Evolutionary conservation across 2,113 vertebrate species (phyloP).

Genomic region (Myxocyprinus asiaticus): DNA sequence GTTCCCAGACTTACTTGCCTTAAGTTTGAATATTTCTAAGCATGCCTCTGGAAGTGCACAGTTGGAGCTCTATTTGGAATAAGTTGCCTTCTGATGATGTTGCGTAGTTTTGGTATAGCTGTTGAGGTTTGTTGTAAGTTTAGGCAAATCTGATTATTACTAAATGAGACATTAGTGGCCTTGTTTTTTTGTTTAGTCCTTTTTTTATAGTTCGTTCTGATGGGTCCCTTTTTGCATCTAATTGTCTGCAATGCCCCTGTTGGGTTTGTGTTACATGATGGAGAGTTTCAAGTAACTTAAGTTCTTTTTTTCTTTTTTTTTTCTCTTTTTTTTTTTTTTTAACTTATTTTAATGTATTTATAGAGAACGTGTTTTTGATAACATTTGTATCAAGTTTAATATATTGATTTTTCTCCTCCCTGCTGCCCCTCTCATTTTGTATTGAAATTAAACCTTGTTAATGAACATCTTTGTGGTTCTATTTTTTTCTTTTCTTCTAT

Average conservation of each 20-base stretch:
- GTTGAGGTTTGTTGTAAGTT: background rate
- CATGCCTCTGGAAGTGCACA: conserved; percentile 23
- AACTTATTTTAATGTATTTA: conserved; percentile 83
- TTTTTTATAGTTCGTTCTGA: conserved; percentile 59
- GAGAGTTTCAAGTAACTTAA: conserved; percentile 75
- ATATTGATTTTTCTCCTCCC: conserved; percentile 69
- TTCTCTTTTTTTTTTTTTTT: no score
- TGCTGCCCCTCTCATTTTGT: conserved; percentile 66
- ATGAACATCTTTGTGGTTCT: background rate
- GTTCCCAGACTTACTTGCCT: background rate
- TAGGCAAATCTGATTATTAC: conserved; percentile 12
- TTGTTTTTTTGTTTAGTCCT: conserved; percentile 50
- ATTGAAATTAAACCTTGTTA: conserved; percentile 73
- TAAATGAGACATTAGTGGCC: conserved; percentile 54
- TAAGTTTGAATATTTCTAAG: background rate
- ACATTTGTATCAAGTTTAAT: conserved; percentile 81
- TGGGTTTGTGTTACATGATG: conserved; percentile 63
- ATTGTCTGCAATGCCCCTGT: conserved; percentile 67
- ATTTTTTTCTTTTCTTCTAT: no score
- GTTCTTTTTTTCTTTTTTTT: conserved; percentile 58
- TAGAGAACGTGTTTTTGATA: conserved; percentile 71
- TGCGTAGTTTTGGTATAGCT: conserved; percentile 13
- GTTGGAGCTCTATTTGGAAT: conserved; percentile 21
- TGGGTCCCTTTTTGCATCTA: conserved; percentile 53
- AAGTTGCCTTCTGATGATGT: conserved; percentile 6